These are phyloP conservation scores for Cyanoderma ruficeps DNA, from an alignment of 2,113 vertebrate genomes.

Conservation along the genomic window DNA sequence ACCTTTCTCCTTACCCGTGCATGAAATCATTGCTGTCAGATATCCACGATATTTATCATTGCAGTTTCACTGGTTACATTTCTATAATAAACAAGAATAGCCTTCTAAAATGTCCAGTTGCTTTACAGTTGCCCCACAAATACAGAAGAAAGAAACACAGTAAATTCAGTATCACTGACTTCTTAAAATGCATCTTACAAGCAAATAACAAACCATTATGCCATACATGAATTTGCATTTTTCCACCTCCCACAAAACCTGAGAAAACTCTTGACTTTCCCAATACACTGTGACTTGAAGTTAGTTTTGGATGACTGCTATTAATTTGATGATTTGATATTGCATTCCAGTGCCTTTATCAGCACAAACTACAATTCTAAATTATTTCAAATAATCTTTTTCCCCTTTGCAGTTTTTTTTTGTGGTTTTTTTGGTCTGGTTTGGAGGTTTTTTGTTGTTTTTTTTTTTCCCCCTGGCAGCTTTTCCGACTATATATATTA, in stretches of 20 bases:
- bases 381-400: not conserved
- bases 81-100: not conserved
- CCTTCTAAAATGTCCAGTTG: not conserved
- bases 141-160: not conserved
- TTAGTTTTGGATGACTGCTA: not conserved
- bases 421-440: not conserved
- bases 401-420: not conserved
- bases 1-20: not conserved
- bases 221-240: not conserved
- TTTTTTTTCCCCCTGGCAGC: fast-evolving
- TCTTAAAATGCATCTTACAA: not conserved
- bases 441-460: not conserved
- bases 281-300: not conserved
- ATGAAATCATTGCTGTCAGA: not conserved
- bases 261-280: not conserved
- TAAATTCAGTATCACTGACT: not conserved
- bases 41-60: not conserved
- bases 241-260: not conserved
- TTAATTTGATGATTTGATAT: not conserved
- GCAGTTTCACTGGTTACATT: not conserved
- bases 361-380: not conserved
- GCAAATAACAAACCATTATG: not conserved
- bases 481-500: not conserved
- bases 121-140: not conserved
- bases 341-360: not conserved